Conservation (phyloP, 2,113 vertebrate genomes). For the Pelecanus crispus region DNA sequence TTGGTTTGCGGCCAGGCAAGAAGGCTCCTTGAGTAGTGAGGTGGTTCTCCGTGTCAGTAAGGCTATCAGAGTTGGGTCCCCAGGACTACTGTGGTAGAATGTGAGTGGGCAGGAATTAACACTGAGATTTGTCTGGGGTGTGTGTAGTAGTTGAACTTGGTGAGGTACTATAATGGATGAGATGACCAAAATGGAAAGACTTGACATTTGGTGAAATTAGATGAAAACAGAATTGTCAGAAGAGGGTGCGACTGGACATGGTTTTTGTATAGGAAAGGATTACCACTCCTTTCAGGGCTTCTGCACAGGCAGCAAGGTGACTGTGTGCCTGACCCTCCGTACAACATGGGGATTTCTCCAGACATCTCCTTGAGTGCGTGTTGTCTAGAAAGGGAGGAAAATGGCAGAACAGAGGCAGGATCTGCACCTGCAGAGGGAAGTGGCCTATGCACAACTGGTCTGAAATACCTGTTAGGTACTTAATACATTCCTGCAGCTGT, state of each 20-base stretch:
- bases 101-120: not conserved
- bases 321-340: not conserved
- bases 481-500: not conserved
- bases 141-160: no score
- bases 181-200: not conserved
- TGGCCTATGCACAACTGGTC: not conserved
- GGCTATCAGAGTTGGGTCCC: not conserved
- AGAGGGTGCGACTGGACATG: not conserved
- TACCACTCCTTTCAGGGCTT: not conserved
- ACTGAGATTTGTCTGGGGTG: fast-evolving
- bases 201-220: not conserved
- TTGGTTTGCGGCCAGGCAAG: not conserved
- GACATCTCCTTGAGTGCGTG: fast-evolving
- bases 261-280: not conserved
- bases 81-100: fast-evolving
- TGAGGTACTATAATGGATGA: not conserved
- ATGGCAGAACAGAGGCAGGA: not conserved
- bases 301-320: not conserved
- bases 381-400: not conserved
- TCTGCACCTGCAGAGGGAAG: not conserved
- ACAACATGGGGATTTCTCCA: not conserved
- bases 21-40: not conserved
- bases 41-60: not conserved
- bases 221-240: not conserved
- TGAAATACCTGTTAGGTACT: not conserved